Evolutionary conservation across 2,797 vertebrate species (phyloP), one percentile per base, ranked within the genome.

Genomic region (Sebastolobus altivelis): DNA sequence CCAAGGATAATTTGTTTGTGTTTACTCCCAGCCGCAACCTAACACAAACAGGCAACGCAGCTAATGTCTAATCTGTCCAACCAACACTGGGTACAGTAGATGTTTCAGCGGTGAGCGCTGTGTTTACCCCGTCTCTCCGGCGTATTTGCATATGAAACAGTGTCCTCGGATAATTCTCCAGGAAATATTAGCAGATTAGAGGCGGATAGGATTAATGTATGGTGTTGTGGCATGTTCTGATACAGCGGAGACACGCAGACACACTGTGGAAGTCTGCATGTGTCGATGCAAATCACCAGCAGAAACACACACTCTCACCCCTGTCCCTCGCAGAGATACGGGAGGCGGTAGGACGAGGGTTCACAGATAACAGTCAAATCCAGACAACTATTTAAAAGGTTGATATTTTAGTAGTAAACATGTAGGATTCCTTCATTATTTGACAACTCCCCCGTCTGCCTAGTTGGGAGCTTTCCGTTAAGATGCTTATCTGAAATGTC

Each of bases 401-500:
- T 93, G 92, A 92, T 93, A 91, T 94, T 93, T 90, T 90, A 92
- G 87, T 92, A 82, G 93, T 93, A 93, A 95, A 93, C 86, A 93
- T 87, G 88, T 88, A 89, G 73, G 87, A 90, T 93, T 87, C 83
- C 88, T 92, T 93, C 91, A 90, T 94, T 94, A 95, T 94, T 92
- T 93, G 93, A 94, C 95, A 94, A 93, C 88, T 91, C 87, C 75
- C 73, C 87, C 71, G 11, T 82, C 89, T 75, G 80, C 89, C 79
- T 89, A 77, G 88, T 89, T 82, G 85, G 86, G 79, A 92, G 89
- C 88, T 84, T 89, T 86, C 90, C 49, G 82, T 87, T 83, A 90
- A 91, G 95, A 96, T 95, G 87, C 81, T 89, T 94, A 96, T 96
- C 95, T 89, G 86, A 94, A 96, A 96, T 95, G 94, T 95, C 94